Evolutionary conservation across 2,797 vertebrate species (phyloP).

Genomic region (Otolemur crassicaudatus): DNA sequence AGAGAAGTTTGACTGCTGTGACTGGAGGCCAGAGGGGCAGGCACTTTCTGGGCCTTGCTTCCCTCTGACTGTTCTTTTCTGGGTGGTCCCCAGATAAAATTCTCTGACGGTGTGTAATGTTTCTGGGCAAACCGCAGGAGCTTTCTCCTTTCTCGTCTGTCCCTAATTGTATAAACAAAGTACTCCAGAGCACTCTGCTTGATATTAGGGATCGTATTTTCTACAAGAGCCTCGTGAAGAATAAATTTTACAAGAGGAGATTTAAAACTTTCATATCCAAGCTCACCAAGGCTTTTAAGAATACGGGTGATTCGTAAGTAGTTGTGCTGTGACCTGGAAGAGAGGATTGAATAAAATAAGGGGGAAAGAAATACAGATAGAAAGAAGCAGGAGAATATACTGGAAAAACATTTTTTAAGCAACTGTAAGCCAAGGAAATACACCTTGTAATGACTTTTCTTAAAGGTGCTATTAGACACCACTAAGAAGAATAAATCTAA

Average conservation of each 20-base stretch:
- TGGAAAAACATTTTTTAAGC: background rate
- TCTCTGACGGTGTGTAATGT: conserved; percentile 93
- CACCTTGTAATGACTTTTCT: background rate
- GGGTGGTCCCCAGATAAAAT: conserved; percentile 97
- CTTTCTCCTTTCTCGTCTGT: conserved; percentile 92
- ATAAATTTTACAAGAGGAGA: conserved; percentile 95
- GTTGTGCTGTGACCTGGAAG: conserved; percentile 97
- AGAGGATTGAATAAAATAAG: conserved; percentile 59
- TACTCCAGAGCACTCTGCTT: conserved; percentile 97
- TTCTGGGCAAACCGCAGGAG: conserved; percentile 94
- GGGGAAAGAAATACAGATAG: background rate
- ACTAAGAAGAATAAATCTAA: background rate
- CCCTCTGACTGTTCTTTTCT: conserved; percentile 85
- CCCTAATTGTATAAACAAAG: conserved; percentile 96
- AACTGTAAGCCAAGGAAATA: background rate
- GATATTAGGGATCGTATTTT: conserved; percentile 95
- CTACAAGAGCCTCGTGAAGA: conserved; percentile 95
- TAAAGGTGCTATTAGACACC: background rate
- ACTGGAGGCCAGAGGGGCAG: conserved; percentile 78
- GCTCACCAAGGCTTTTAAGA: conserved; percentile 97
- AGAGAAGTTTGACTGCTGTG: conserved; percentile 81
- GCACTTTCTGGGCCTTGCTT: conserved; percentile 85
- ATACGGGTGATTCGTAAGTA: conserved; percentile 98
- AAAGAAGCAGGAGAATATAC: background rate
- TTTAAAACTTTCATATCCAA: conserved; percentile 97